These are phyloP conservation scores for Sciurus niger DNA, from an alignment of 2,113 vertebrate species.

Conservation along the genomic window DNA sequence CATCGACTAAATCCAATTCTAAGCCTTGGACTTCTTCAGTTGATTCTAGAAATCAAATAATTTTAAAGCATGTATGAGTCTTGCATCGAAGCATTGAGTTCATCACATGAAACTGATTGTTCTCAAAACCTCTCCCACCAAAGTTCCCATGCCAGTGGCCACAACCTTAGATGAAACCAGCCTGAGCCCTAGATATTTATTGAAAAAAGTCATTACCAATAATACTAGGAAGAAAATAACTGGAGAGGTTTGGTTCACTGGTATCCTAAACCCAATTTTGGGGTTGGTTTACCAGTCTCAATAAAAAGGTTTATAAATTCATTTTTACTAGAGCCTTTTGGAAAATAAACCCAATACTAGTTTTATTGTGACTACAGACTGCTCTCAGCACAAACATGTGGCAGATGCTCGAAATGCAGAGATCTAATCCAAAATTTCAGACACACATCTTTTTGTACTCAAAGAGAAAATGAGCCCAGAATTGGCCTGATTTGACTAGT, in stretches of 20 bases:
- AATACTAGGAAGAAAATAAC: not conserved
- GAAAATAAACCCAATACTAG: constrained; percentile 47
- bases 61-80: not conserved
- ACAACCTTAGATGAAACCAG: not conserved
- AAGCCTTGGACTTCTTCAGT: not conserved
- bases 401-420: constrained; percentile 56
- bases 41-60: constrained; percentile 7
- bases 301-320: constrained; percentile 35
- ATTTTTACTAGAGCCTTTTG: constrained; percentile 30
- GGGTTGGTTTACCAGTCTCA: not conserved
- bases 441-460: constrained; percentile 61
- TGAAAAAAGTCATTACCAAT: not conserved
- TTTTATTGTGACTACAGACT: not conserved
- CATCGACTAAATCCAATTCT: not conserved
- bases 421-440: constrained; percentile 51
- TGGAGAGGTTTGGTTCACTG: not conserved
- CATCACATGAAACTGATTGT: not conserved
- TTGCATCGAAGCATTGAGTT: not conserved
- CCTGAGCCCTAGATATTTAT: not conserved
- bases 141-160: not conserved
- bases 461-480: constrained; percentile 39
- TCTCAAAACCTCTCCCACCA: not conserved
- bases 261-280: not conserved
- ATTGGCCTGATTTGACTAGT: constrained; percentile 56
- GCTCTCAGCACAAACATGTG: constrained; percentile 55